Percentiles rank a stretch among this genome's conserved stretches.
These are phyloP conservation scores for Lacanobia wlatinum DNA, from an alignment of 2,888 invertebrate species.

Conservation along the genomic window DNA sequence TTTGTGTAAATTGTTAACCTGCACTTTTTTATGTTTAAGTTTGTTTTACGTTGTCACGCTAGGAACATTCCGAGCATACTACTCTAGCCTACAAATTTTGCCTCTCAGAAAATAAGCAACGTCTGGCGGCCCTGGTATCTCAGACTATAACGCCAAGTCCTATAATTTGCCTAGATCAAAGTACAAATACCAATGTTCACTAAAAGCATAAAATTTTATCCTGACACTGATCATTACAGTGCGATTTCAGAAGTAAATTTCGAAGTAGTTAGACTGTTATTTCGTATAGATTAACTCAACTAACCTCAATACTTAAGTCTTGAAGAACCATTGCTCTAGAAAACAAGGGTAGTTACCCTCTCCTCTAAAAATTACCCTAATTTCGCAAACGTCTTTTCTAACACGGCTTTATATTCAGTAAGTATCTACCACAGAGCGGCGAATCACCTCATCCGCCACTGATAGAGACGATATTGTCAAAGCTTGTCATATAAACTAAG, in stretches of 20 bases:
- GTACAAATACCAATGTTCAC: too few species aligned
- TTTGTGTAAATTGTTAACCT: too few species aligned
- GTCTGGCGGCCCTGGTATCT: too few species aligned
- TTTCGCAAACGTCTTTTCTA: constrained; percentile 41
- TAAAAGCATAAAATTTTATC: too few species aligned
- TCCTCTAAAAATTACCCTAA: constrained; percentile 32
- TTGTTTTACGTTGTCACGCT: background rate
- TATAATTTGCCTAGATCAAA: too few species aligned
- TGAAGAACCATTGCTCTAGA: constrained; percentile 11
- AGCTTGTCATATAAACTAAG: background rate
- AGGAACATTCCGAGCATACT: too few species aligned
- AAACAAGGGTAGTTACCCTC: constrained; percentile 24
- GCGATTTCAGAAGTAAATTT: background rate
- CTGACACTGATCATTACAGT: too few species aligned
- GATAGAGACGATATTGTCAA: too few species aligned
- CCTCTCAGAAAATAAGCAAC: too few species aligned
- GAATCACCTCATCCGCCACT: background rate
- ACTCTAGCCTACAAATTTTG: too few species aligned
- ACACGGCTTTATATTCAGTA: constrained; percentile 51
- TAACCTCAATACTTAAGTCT: background rate
- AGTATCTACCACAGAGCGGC: constrained; percentile 2
- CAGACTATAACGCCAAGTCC: too few species aligned
- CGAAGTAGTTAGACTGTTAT: background rate
- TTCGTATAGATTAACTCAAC: background rate
- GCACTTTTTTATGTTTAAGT: too few species aligned